Evolutionary conservation across 2,888 invertebrate species (phyloP), one percentile per base, ranked within the genome.

Genomic region (Cetonia aurata): DNA sequence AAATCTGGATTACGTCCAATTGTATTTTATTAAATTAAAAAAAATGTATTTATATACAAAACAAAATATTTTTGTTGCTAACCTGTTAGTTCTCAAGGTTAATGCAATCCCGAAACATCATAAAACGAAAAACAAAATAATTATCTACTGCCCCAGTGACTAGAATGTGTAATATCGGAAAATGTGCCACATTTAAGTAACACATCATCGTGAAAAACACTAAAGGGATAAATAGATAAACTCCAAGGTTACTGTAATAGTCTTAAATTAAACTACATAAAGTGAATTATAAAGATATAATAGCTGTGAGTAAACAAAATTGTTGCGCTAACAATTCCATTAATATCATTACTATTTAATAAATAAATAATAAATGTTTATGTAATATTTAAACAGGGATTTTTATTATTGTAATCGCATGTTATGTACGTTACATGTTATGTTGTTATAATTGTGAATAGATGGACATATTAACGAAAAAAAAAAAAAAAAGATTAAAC

Each of bases 241-340:
- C 19, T n/a, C 60, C 60, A 62, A 62, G 60, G 60, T 48, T 62
- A 48, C 46, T 46, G 10, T 15, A 25, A 25, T 37, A 48, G 60
- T 48, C 46, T 62, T 62, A 62, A 50, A 62, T 62, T 62, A 50
- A 62, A 62, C 60, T 62, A 37, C 37, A 37, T 37, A 37, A 62
- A 31, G 60, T 62, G 60, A 62, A 62, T 62, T 62, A 62, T 62
- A 62, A 62, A 62, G 60, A 62, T 62, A 62, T 48, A 48, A 37
- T 37, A 37, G 15, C 42, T 46, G 60, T 46, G 46, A 60, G 60
- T 60, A 60, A 60, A 46, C 60, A 48, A 60, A 60, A 60, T 60
- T 60, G 33, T 62, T 62, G 31, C 33, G 60, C 46, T 62, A 62
- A 62, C 60, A 48, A 62, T 62, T 62, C 60, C 48, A 62, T 62